Evolutionary conservation across 2,113 vertebrate species (phyloP).

Genomic region (Collichthys lucidus): DNA sequence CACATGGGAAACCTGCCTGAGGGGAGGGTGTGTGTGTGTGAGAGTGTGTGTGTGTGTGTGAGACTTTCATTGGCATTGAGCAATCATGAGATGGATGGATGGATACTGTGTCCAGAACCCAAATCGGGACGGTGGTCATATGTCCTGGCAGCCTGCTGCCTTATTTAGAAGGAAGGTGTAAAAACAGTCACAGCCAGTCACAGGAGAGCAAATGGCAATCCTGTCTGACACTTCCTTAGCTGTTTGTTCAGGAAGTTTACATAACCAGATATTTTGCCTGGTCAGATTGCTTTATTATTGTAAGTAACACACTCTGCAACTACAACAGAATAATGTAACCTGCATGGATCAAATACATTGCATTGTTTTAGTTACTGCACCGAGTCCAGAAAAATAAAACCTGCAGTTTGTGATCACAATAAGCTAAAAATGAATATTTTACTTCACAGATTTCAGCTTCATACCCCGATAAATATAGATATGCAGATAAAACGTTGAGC

Average conservation of each 20-base stretch:
- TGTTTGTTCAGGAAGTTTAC: conserved; percentile 80
- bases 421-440: background rate
- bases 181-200: conserved; percentile 86
- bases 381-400: conserved; percentile 1
- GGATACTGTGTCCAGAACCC: conserved; percentile 84
- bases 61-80: conserved; percentile 84
- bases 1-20: conserved; percentile 75
- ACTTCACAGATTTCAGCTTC: background rate
- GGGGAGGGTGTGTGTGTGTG: conserved; percentile 26
- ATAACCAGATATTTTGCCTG: conserved; percentile 70
- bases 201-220: conserved; percentile 85
- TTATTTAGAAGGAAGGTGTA: conserved; percentile 95
- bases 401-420: background rate
- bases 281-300: conserved; percentile 74
- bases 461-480: background rate
- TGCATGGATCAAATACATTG: conserved; percentile 49
- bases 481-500: too few relatives aligned
- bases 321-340: conserved; percentile 44
- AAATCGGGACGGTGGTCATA: conserved; percentile 85
- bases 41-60: conserved; percentile 46
- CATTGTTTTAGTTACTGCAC: conserved; percentile 5
- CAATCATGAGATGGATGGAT: conserved; percentile 83
- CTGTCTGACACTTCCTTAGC: conserved; percentile 82
- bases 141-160: conserved; percentile 84
- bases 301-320: conserved; percentile 50